Evolutionary conservation across 2,797 vertebrate genomes (phyloP).

Genomic region (Falco berigora): DNA sequence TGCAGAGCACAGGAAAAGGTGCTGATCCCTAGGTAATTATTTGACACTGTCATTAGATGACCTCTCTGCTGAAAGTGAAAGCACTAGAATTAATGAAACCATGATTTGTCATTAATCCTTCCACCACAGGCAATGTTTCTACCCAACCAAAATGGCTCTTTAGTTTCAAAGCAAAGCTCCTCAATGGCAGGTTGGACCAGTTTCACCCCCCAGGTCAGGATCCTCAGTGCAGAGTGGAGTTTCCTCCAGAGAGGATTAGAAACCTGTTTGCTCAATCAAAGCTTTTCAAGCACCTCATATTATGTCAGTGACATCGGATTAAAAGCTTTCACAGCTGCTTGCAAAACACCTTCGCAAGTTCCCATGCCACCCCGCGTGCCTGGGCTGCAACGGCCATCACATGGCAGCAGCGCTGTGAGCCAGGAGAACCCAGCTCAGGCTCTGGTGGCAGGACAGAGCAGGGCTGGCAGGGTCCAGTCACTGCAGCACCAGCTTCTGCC

Average conservation of each 20-base stretch:
- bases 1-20: not conserved
- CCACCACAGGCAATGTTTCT: not conserved
- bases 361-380: not conserved
- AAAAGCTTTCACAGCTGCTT: not conserved
- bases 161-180: not conserved
- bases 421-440: not conserved
- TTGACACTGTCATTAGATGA: not conserved
- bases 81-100: not conserved
- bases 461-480: too few relatives aligned
- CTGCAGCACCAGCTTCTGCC: not conserved
- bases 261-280: not conserved
- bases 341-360: not conserved
- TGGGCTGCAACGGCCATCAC: not conserved
- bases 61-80: not conserved
- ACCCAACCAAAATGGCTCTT: not conserved
- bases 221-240: not conserved
- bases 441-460: fast-evolving
- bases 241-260: not conserved
- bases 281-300: not conserved
- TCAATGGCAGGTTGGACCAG: not conserved
- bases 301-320: not conserved
- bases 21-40: not conserved
- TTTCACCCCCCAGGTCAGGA: not conserved
- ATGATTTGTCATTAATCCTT: not conserved
- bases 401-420: fast-evolving